Percentiles rank a stretch among this genome's conserved stretches.
These are phyloP conservation scores for Camponotus floridanus DNA, from an alignment of 1,140 invertebrate genomes.

Conservation along the genomic window DNA sequence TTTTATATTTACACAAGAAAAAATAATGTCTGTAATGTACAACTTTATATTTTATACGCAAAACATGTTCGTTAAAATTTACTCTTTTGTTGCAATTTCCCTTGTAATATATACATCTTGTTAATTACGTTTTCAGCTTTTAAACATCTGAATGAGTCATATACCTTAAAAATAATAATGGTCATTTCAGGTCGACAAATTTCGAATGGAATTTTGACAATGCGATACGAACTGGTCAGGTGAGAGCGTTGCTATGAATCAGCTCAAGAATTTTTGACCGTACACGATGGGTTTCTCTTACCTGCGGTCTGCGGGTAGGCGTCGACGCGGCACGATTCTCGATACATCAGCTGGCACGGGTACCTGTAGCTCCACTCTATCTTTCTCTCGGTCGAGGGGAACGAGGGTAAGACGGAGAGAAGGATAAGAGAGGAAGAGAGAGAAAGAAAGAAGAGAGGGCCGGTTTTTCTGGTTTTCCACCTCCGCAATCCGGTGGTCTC, in stretches of 20 bases:
- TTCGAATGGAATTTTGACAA: constrained; percentile 36
- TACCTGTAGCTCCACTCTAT: constrained; percentile 71
- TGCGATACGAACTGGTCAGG: neutral
- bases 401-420: constrained; percentile 50
- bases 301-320: constrained; percentile 69
- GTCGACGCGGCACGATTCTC: constrained; percentile 75
- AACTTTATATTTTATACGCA: no score
- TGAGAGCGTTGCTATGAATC: constrained; percentile 45
- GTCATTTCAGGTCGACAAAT: neutral
- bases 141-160: neutral
- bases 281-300: constrained; percentile 70
- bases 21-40: neutral
- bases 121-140: neutral
- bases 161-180: neutral
- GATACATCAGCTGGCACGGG: constrained; percentile 74
- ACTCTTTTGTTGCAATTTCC: no score
- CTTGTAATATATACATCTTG: no score
- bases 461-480: constrained; percentile 84
- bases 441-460: constrained; percentile 72
- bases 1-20: neutral
- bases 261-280: constrained; percentile 68
- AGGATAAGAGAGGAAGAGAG: constrained; percentile 43
- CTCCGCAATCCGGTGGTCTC: constrained; percentile 67
- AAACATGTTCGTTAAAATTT: no score
- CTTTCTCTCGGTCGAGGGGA: constrained; percentile 43